Percentiles rank a stretch among this genome's conserved stretches.
Conservation (phyloP, 1,140 invertebrate species). For the Melipona quadrifasciata region DNA sequence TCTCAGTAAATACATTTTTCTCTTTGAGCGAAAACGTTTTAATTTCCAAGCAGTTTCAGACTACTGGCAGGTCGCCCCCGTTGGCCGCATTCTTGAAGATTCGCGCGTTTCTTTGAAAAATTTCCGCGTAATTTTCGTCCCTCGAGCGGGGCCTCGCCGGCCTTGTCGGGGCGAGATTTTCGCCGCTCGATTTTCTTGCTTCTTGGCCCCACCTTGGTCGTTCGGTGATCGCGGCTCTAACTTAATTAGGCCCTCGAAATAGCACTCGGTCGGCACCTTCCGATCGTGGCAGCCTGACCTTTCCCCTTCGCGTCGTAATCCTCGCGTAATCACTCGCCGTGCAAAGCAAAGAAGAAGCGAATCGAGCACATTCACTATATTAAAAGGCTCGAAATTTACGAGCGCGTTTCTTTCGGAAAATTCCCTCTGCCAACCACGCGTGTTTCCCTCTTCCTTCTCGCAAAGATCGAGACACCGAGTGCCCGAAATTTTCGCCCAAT, state of each 20-base stretch:
- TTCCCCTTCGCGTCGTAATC: slow-evolving; percentile 57
- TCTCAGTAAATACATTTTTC: not conserved
- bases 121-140: not conserved
- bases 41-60: not conserved
- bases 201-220: not conserved
- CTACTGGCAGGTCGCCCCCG: too few relatives aligned
- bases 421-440: not conserved
- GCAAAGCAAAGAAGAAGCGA: not conserved
- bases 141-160: not conserved
- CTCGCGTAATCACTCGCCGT: not conserved
- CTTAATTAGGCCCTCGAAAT: slow-evolving; percentile 69
- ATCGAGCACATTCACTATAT: slow-evolving; percentile 28
- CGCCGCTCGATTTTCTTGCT: not conserved
- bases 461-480: too few relatives aligned
- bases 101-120: not conserved
- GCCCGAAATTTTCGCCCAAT: not conserved
- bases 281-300: slow-evolving; percentile 47
- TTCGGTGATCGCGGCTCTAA: slow-evolving; percentile 61
- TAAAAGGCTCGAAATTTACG: slow-evolving; percentile 49
- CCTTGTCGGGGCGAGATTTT: not conserved
- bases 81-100: not conserved
- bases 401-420: slow-evolving; percentile 1
- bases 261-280: slow-evolving; percentile 44
- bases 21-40: not conserved
- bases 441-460: not conserved